Conservation (phyloP, 2,113 vertebrate species). For the Alethe castanea region DNA sequence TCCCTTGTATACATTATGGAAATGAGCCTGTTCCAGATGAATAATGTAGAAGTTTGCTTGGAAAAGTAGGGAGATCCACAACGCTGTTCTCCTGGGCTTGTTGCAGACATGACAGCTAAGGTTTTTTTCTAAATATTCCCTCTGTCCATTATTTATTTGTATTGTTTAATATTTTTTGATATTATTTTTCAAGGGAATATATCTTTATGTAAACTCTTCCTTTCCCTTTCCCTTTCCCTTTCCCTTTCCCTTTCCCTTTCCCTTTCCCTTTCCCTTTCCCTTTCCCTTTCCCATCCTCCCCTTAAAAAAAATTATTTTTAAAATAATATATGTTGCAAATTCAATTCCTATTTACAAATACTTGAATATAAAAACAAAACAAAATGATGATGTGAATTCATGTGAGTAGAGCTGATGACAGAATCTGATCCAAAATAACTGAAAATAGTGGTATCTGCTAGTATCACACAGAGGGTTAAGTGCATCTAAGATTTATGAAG, state of each 20-base stretch:
- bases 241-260: background rate
- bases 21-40: background rate
- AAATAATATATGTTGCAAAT: background rate
- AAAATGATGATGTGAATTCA: background rate
- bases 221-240: background rate
- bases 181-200: background rate
- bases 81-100: background rate
- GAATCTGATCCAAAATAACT: background rate
- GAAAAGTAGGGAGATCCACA: background rate
- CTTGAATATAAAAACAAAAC: background rate
- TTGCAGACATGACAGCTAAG: background rate
- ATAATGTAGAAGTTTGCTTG: background rate
- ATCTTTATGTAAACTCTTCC: background rate
- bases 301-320: background rate
- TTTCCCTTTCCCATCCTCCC: accelerated
- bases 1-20: background rate
- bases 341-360: background rate
- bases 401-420: background rate
- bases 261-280: accelerated
- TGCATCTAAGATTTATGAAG: background rate
- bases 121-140: background rate
- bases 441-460: background rate
- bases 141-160: background rate
- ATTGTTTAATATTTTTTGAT: background rate
- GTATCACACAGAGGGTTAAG: background rate